Conservation (phyloP, 2,888 invertebrate genomes). For the Thereva nobilitata region DNA sequence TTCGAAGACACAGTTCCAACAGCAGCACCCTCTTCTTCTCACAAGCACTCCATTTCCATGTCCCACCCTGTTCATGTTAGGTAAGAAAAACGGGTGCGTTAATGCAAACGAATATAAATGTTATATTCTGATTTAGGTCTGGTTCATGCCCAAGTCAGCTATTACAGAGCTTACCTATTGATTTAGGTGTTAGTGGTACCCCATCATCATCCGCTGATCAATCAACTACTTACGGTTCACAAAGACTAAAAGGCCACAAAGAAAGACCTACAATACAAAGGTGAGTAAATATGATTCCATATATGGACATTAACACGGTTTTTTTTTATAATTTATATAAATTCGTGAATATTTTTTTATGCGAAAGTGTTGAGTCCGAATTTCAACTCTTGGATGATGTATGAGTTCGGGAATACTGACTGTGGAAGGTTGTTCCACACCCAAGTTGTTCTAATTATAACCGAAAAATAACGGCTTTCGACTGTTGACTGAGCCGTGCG, state of each 20-base stretch:
- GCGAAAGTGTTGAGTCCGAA: too few relatives aligned
- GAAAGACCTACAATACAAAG: conserved; percentile 61
- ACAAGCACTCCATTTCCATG: conserved; percentile 44
- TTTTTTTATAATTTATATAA: too few relatives aligned
- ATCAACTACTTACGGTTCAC: conserved; percentile 54
- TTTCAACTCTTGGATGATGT: too few relatives aligned
- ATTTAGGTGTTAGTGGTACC: conserved; percentile 43
- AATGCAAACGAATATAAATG: not conserved
- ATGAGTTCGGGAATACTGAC: too few relatives aligned
- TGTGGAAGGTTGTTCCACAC: too few relatives aligned
- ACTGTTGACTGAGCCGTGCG: too few relatives aligned
- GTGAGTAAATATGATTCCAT: conserved; percentile 49
- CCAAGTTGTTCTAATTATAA: too few relatives aligned
- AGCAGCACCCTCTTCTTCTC: conserved; percentile 13
- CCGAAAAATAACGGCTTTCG: too few relatives aligned
- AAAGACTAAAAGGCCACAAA: conserved; percentile 67
- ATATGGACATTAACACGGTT: too few relatives aligned
- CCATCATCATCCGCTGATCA: conserved; percentile 45
- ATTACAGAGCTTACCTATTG: conserved; percentile 71
- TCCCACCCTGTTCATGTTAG: conserved; percentile 76
- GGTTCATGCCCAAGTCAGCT: conserved; percentile 91
- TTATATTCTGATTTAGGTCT: conserved; percentile 62
- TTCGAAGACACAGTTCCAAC: conserved; percentile 65
- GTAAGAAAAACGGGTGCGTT: conserved; percentile 57
- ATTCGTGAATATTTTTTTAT: too few relatives aligned